phyloP scores from a whole-genome alignment of 2,797 vertebrate genomes.

The Carcharodon carcharias region DNA sequence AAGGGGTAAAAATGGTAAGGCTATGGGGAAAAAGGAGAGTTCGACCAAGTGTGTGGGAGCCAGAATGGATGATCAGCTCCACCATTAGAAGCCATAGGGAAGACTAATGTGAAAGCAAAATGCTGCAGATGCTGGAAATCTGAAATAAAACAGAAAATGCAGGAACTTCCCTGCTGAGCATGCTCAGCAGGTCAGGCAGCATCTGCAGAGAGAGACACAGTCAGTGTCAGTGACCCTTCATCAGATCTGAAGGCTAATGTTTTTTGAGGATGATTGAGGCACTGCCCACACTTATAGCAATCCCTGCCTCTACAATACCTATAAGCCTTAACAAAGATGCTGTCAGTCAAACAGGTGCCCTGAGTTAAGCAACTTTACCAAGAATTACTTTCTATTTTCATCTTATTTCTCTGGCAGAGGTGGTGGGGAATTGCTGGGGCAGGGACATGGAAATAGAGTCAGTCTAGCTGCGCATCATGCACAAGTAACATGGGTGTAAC shows the following conservation, averaged over 20 bases:
- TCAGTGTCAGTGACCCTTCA: background rate
- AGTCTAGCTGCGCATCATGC: background rate
- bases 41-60: background rate
- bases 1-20: background rate
- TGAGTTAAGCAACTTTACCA: background rate
- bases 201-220: background rate
- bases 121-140: background rate
- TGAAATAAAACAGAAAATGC: background rate
- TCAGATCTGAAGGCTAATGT: background rate
- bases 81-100: background rate
- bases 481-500: background rate
- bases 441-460: too few relatives aligned
- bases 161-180: background rate
- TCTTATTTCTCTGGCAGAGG: background rate
- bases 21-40: background rate
- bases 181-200: background rate
- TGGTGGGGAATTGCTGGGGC: too few relatives aligned
- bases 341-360: background rate
- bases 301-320: background rate
- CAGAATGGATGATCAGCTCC: background rate
- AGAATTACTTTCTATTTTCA: background rate
- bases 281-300: background rate
- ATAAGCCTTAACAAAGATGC: background rate
- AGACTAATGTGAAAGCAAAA: background rate
- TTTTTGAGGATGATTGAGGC: background rate